A percentile compares a stretch with the other conserved stretches of the same genome.
Evolutionary conservation across 2,113 vertebrate genomes (phyloP).

Genomic region (Leucosticte australis): DNA sequence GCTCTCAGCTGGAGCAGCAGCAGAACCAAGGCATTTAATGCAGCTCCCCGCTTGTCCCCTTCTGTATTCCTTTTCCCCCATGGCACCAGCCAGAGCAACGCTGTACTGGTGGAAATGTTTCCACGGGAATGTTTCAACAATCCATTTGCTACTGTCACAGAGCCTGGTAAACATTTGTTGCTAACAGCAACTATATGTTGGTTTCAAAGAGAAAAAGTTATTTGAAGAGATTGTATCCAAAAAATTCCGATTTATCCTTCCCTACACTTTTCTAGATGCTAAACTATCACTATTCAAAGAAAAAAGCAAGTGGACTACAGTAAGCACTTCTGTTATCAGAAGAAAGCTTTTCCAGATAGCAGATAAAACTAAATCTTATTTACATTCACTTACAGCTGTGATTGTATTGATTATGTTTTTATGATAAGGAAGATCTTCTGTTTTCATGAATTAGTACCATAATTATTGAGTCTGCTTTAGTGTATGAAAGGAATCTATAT

Average conservation of each 20-base stretch:
- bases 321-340: neutral
- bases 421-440: neutral
- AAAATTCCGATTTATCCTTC: neutral
- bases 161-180: neutral
- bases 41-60: neutral
- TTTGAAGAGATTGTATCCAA: neutral
- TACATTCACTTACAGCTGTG: neutral
- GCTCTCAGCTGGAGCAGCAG: neutral
- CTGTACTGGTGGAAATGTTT: neutral
- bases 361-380: neutral
- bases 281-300: neutral
- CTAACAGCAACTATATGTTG: neutral
- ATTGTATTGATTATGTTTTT: neutral
- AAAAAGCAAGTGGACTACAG: neutral
- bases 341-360: neutral
- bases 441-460: neutral
- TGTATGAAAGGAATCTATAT: neutral
- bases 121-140: neutral
- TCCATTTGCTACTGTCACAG: neutral
- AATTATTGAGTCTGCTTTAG: neutral
- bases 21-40: neutral
- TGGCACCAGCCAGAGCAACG: neutral
- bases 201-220: neutral
- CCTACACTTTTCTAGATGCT: neutral
- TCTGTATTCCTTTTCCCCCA: neutral